Conservation (phyloP, 2,113 vertebrate species). For the Oxygymnocypris stewartii region DNA sequence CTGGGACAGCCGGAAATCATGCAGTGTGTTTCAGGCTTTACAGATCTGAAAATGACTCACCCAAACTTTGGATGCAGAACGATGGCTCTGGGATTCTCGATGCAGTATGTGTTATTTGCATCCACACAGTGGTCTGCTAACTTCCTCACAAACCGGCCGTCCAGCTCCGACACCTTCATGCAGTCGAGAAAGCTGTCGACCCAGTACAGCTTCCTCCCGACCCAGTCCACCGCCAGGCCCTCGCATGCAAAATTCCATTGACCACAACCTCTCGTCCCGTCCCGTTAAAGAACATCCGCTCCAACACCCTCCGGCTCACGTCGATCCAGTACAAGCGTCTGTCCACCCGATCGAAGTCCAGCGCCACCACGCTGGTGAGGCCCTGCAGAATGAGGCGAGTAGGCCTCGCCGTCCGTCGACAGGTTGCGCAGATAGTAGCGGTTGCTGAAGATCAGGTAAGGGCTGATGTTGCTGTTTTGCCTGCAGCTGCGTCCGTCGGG, state of each 20-base stretch:
- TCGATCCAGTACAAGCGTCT: slow-evolving; percentile 95
- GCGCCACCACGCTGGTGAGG: slow-evolving; percentile 86
- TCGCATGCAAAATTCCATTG: slow-evolving; percentile 81
- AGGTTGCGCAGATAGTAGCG: slow-evolving; percentile 97
- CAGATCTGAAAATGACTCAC: slow-evolving; percentile 67
- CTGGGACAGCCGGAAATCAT: too few relatives aligned
- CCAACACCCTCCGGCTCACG: slow-evolving; percentile 82
- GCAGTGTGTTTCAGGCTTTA: too few relatives aligned
- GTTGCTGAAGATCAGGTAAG: slow-evolving; percentile 98
- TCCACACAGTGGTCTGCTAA: slow-evolving; percentile 87
- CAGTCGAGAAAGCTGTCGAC: slow-evolving; percentile 85
- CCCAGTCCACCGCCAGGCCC: slow-evolving; percentile 94
- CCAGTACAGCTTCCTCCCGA: slow-evolving; percentile 95
- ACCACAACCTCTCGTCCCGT: slow-evolving; percentile 86
- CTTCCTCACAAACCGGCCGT: slow-evolving; percentile 85
- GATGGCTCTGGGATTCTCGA: slow-evolving; percentile 89
- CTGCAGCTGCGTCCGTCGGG: slow-evolving; percentile 90
- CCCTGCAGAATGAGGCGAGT: slow-evolving; percentile 96
- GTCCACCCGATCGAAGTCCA: slow-evolving; percentile 94
- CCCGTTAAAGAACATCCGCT: slow-evolving; percentile 92
- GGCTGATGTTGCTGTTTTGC: slow-evolving; percentile 94
- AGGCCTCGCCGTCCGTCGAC: slow-evolving; percentile 84
- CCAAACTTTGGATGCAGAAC: slow-evolving; percentile 92
- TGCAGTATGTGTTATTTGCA: slow-evolving; percentile 90
- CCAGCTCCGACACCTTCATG: slow-evolving; percentile 89